phyloP scores from a whole-genome alignment of 2,888 invertebrate genomes.

The Cephus runcator region DNA sequence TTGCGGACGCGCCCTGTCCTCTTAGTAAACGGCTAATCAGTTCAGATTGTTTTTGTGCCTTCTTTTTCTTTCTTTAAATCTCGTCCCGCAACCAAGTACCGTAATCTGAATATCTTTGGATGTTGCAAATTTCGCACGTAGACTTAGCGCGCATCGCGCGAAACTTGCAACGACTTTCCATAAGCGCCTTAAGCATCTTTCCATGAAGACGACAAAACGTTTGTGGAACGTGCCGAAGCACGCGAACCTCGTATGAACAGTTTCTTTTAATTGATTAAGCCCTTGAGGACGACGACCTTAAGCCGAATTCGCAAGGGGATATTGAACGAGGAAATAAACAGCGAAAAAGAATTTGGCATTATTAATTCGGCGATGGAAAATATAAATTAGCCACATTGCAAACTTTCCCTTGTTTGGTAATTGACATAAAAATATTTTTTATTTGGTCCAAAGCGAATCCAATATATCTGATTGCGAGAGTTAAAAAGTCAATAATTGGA shows the following conservation, averaged over 20 bases:
- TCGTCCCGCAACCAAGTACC: background rate
- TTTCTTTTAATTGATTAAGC: constrained; percentile 14
- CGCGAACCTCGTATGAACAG: constrained; percentile 23
- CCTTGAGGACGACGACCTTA: background rate
- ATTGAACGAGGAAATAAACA: background rate
- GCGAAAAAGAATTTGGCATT: background rate
- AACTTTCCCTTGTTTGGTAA: too few species aligned
- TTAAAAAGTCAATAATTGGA: background rate
- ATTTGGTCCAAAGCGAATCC: background rate
- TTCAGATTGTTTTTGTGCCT: background rate
- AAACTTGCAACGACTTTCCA: background rate
- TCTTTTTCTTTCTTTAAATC: background rate
- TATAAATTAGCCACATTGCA: background rate
- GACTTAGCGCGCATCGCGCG: background rate
- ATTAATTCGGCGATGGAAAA: background rate
- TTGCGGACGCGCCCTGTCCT: background rate
- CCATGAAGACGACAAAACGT: background rate
- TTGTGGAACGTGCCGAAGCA: constrained; percentile 26
- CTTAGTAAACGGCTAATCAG: background rate
- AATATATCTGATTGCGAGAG: background rate
- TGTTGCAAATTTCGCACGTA: background rate
- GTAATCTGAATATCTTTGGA: background rate
- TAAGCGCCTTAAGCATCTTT: background rate
- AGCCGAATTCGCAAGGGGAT: background rate
- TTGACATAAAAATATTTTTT: background rate